These are phyloP conservation scores for Bergia sp. DNA, from an alignment of 92 coral and sea anemone genomes.

Conservation along the genomic window DNA sequence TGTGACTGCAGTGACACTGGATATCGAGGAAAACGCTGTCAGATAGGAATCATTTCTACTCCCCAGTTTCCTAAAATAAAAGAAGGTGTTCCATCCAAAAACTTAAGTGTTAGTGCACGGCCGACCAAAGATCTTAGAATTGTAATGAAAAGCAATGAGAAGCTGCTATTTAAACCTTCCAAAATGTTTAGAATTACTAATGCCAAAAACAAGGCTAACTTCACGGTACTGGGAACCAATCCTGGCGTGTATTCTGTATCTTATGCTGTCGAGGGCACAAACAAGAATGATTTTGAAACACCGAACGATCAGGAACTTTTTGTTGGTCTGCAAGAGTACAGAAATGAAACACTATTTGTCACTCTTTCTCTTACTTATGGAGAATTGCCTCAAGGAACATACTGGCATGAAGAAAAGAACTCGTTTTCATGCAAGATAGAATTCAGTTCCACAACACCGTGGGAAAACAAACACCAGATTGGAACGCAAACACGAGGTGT, in stretches of 20 bases:
- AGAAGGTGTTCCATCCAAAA: neutral
- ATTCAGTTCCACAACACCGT: constrained; percentile 41
- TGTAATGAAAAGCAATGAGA: neutral
- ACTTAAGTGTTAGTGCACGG: constrained; percentile 37
- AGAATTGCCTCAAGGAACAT: constrained; percentile 44
- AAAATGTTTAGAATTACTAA: neutral
- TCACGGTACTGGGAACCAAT: constrained; percentile 11
- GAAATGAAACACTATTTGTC: neutral
- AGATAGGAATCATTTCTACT: constrained; percentile 49
- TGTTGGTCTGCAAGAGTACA: neutral
- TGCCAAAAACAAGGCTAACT: neutral
- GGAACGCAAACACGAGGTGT: constrained; percentile 37
- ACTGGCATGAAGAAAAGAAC: neutral
- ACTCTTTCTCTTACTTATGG: neutral
- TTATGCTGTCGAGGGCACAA: constrained; percentile 19
- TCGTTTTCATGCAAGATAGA: constrained; percentile 33
- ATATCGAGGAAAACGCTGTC: constrained; percentile 53
- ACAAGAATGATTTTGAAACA: constrained; percentile 27
- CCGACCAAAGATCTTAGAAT: constrained; percentile 24
- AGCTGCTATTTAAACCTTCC: constrained; percentile 33
- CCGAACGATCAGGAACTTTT: constrained; percentile 32
- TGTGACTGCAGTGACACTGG: constrained; percentile 65
- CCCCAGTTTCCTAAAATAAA: constrained; percentile 53
- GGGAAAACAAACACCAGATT: constrained; percentile 13
- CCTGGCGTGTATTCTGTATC: constrained; percentile 38